These are phyloP conservation scores for Jaculus jaculus DNA, from an alignment of 2,113 vertebrate species.

Conservation along the genomic window DNA sequence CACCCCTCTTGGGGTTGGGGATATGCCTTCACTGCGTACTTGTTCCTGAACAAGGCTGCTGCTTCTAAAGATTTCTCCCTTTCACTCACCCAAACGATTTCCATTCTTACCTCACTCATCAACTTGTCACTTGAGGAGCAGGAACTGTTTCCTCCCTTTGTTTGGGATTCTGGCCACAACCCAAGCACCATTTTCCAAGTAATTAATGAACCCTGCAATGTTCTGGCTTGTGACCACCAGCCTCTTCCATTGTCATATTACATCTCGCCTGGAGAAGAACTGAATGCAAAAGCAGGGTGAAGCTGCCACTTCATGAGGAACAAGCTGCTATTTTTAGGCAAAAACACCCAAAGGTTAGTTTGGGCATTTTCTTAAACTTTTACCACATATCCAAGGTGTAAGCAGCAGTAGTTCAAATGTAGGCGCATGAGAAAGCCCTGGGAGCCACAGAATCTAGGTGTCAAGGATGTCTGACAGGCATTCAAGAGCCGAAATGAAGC, in stretches of 20 bases:
- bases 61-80: slow-evolving; percentile 32
- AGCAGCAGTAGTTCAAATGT: not conserved
- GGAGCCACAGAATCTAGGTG: slow-evolving; percentile 16
- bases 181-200: slow-evolving; percentile 68
- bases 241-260: slow-evolving; percentile 38
- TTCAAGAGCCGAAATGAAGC: not conserved
- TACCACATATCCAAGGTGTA: not conserved
- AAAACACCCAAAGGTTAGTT: not conserved
- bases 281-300: slow-evolving; percentile 14
- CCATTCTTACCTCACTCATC: slow-evolving; percentile 60
- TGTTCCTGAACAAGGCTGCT: slow-evolving; percentile 56
- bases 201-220: slow-evolving; percentile 68
- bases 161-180: slow-evolving; percentile 65
- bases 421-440: not conserved
- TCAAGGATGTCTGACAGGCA: not conserved
- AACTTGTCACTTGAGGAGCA: slow-evolving; percentile 43
- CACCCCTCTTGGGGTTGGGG: not conserved
- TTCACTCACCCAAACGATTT: slow-evolving; percentile 52
- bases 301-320: not conserved
- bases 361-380: not conserved
- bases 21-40: not conserved
- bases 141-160: slow-evolving; percentile 63
- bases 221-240: slow-evolving; percentile 69
- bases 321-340: slow-evolving; percentile 43
- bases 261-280: slow-evolving; percentile 30